Evolutionary conservation across 2,888 invertebrate species (phyloP), one percentile per base, ranked within the genome.

Genomic region (Apamea monoglypha): DNA sequence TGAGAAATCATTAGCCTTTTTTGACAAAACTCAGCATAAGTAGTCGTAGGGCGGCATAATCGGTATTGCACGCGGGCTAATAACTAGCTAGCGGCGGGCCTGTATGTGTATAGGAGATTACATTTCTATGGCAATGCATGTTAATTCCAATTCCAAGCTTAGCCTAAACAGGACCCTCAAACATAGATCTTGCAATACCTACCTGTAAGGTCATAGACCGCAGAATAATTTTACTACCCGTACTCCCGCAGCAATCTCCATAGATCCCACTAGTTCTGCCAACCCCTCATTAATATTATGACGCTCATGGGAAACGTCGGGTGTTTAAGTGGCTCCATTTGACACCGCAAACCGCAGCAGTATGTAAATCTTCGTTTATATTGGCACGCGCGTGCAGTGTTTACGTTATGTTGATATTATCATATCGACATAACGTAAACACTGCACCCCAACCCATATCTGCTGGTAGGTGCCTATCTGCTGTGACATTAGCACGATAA

Each of bases 201-300:
- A 16, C n/a, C 7, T 29, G 8, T 36, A n/a, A 56, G 36, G 12
- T 72, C 53, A 53, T 63, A 44, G 44, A 56, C 73, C 10, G 29
- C 47, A 64, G 7, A 64, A 81, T 32, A 80, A 74, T 32, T 56
- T 73, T 53, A 59, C 18, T 40, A n/a, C 16, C 25, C n/a, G 7
- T 56, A 80, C 29, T 16, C 14, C 14, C 25, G 16, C 74, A 72
- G 36, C 64, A 47, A 66, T 66, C 36, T 12, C 14, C 36, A 47
- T 56, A 14, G 36, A 29, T 80, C 29, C 36, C 36, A 36, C 66
- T 81, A 61, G n/a, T 75, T 59, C 59, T 40, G 29, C 32, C 56
- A 29, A n/a, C 75, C 32, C 25, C 66, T 82, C 59, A 82, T 82
- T 66, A 81, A 10, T 59, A 50, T 59, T 74, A 81, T 66, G 56